These are phyloP conservation scores for Acanthosoma haemorrhoidale DNA, from an alignment of 2,888 invertebrate species.

Conservation along the genomic window DNA sequence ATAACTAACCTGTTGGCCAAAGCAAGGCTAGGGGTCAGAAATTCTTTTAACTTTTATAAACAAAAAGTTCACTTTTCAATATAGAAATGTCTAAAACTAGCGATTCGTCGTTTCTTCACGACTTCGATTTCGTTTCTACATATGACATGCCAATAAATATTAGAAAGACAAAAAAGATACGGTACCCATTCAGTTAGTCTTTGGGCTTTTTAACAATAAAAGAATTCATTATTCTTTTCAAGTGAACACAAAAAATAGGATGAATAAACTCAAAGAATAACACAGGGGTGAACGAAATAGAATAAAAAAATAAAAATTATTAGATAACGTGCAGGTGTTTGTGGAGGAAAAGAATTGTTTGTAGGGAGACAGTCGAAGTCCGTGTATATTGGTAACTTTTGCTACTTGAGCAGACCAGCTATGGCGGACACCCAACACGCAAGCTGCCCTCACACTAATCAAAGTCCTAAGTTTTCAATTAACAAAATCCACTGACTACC, in stretches of 20 bases:
- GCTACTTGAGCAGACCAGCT: neutral
- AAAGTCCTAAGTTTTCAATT: slow-evolving; percentile 16
- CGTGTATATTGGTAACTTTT: slow-evolving; percentile 6
- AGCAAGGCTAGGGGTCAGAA: slow-evolving; percentile 31
- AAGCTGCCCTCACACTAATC: slow-evolving; percentile 2
- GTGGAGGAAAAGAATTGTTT: neutral
- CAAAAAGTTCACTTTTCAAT: slow-evolving; percentile 3
- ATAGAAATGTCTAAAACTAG: no score
- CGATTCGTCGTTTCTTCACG: no score
- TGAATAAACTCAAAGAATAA: neutral
- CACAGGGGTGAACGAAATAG: neutral
- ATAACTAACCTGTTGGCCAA: slow-evolving; percentile 28
- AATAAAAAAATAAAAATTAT: slow-evolving; percentile 20
- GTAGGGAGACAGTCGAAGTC: neutral
- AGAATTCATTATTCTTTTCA: neutral
- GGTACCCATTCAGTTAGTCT: neutral
- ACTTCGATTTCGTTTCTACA: no score
- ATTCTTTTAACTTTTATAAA: slow-evolving; percentile 13
- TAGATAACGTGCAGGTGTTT: neutral
- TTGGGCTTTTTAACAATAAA: neutral
- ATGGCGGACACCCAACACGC: neutral
- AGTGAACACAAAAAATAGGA: neutral
- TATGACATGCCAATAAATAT: no score
- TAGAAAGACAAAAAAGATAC: neutral
- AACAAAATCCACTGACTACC: neutral